These are phyloP conservation scores for Cremastinae sp. DNA, from an alignment of 2,888 invertebrate genomes.

Conservation along the genomic window DNA sequence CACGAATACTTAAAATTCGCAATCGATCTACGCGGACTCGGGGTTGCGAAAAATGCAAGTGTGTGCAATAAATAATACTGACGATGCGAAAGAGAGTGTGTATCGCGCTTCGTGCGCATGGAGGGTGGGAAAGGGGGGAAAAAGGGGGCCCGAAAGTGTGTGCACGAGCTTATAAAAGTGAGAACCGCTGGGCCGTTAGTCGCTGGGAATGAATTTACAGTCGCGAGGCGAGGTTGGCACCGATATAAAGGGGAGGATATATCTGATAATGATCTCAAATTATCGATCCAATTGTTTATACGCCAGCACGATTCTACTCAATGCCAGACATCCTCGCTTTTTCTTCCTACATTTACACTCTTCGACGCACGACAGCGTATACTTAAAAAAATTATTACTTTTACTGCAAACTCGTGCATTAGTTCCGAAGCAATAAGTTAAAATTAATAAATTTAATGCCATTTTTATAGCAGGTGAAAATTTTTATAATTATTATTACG, in stretches of 20 bases:
- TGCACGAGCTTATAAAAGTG: constrained; percentile 29
- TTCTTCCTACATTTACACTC: background rate
- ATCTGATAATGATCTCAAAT: constrained; percentile 79
- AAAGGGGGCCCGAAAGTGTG: background rate
- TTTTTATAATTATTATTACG: no score
- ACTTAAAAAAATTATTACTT: no score
- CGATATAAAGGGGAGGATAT: constrained; percentile 73
- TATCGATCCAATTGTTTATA: constrained; percentile 80
- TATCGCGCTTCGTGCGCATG: background rate
- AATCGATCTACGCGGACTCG: constrained; percentile 46
- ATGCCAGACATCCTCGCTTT: constrained; percentile 70
- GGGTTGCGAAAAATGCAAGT: background rate
- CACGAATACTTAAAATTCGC: constrained; percentile 53
- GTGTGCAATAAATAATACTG: constrained; percentile 42
- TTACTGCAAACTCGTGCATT: no score
- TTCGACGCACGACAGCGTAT: background rate
- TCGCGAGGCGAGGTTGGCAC: constrained; percentile 72
- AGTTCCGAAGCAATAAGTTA: no score
- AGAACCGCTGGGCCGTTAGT: constrained; percentile 62
- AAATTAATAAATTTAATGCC: no score
- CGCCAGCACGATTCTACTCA: constrained; percentile 78
- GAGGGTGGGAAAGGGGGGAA: constrained; percentile 4
- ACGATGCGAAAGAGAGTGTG: constrained; percentile 33
- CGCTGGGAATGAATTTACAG: constrained; percentile 72
- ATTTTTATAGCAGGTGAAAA: no score